Base-by-base conservation (phyloP, 2,797 vertebrate genomes). In the Gouania willdenowi region DNA sequence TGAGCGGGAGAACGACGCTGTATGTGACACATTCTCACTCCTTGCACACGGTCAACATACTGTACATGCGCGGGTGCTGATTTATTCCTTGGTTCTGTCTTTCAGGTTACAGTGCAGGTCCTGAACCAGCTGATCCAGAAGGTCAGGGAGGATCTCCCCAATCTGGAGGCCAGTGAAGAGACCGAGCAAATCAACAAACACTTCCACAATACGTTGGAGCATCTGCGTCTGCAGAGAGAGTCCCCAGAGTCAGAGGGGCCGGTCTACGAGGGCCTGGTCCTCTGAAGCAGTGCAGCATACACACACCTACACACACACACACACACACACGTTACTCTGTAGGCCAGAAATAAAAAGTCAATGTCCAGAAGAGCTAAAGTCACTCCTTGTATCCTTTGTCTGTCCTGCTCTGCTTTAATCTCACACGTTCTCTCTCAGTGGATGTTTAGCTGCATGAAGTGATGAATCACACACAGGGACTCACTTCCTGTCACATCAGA, bases 111-210 rank as follows among this genome's bases (percentile, higher is more conserved):
- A 1, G 89, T 98, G 76, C 94, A 97, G 77, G 94, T 99, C 66
- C 88, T 99, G 81, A 99, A 98, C 81, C 97, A 99, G 75, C 91
- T 99, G 59, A 94, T 99, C 85, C 96, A 98, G 74, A 99, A 99
- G 86, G 97, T 99, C 84, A 86, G 94, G 59, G 97, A 99, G 83
- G 97, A 99, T 66, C 91, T 99, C 23, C 96, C 97, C 30, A 97
- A 93, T 81, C 91, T 98, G 26, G 97, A 99, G 69, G 91, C 95
- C 10, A 94, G 93, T 25, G 97, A 99, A 79, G 97, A 99, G 81
- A 98, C 95, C 0, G 96, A 99, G 83, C 97, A 99, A 81, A 98
- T 99, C 76, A 98, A 98, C 90, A 99, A 98, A 90, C 97, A 99
- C 74, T 99, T 99, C 87, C 93, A 95, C 65, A 99, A 99, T 75